Evolutionary conservation across 2,888 invertebrate genomes (phyloP), one percentile per base, ranked within the genome.

Genomic region (Drosophila melanosoma): DNA sequence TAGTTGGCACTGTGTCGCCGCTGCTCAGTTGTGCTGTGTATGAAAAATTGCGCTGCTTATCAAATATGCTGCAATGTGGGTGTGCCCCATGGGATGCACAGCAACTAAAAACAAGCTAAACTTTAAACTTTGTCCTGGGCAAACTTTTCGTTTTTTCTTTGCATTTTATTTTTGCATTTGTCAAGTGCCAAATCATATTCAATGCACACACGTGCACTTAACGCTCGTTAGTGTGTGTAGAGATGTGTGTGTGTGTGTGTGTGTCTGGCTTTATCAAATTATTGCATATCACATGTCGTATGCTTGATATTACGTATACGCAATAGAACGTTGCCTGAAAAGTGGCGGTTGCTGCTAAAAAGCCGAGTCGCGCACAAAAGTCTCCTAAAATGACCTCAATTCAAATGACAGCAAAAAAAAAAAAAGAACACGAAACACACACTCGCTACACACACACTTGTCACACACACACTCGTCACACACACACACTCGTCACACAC

Each of bases 41-140:
- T 87, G 84, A 87, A 78, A 84, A 84, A 87, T 84, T 74, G 68
- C 78, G 82, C 65, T 74, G 80, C 82, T 84, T 84, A 87, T 84
- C 84, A 87, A 87, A 84, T 84, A 87, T 84, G 83, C 80, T 74
- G 74, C 68, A 87, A 80, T 78, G 87, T 68, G 56, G 61, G 54
- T 51, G 10, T 38, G 29, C 29, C 49, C 32, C 33, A 23, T 38
- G 20, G 6, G n/a, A 49, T 40, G 51, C 38, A 45, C 33, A 53
- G 59, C 66, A 58, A 42, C 68, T 69, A 49, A 15, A 71, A 82
- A 76, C 71, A 81, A 66, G 63, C 71, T 82, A 71, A 83, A 75
- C 71, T 83, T 83, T 86, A 82, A 83, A 80, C 82, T 83, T 82
- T 83, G 73, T 68, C 56, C 62, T 49, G 58, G 12, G 12, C 42